phyloP scores from a whole-genome alignment of 2,113 vertebrate species.

The Grammomys surdaster region DNA sequence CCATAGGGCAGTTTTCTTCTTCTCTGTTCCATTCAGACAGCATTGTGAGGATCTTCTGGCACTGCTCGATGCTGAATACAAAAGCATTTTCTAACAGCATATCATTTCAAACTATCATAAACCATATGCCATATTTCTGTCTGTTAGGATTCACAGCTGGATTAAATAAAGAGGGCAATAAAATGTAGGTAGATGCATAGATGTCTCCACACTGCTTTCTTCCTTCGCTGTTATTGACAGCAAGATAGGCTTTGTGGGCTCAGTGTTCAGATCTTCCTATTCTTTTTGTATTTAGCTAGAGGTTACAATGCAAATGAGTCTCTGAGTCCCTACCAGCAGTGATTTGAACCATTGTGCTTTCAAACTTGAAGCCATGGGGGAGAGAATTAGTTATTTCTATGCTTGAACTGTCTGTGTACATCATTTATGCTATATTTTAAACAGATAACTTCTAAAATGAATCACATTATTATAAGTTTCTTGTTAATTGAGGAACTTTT shows the following conservation, averaged over 20 bases:
- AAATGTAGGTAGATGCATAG: background rate
- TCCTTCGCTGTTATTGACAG: conserved; percentile 18
- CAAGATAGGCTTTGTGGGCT: background rate
- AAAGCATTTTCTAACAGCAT: conserved; percentile 50
- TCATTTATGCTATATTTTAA: conserved; percentile 39
- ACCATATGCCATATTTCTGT: background rate
- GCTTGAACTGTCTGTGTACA: background rate
- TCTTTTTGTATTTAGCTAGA: conserved; percentile 58
- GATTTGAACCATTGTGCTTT: conserved; percentile 37
- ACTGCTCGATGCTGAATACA: background rate
- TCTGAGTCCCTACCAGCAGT: conserved; percentile 20
- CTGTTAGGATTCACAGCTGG: conserved; percentile 3
- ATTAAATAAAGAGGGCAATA: conserved; percentile 3
- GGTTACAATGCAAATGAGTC: background rate
- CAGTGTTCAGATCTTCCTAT: conserved; percentile 36
- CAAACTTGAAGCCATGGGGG: background rate
- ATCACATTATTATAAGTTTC: conserved; percentile 33
- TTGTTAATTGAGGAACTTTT: conserved; percentile 18
- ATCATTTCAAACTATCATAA: conserved; percentile 52
- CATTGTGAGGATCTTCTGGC: conserved; percentile 36
- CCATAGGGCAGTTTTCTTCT: conserved; percentile 25
- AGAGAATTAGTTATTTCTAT: conserved; percentile 19
- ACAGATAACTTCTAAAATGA: conserved; percentile 35
- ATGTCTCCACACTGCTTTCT: background rate
- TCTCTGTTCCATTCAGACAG: conserved; percentile 16